phyloP scores from a whole-genome alignment of 1,140 invertebrate genomes.

The Drosophila nannoptera region DNA sequence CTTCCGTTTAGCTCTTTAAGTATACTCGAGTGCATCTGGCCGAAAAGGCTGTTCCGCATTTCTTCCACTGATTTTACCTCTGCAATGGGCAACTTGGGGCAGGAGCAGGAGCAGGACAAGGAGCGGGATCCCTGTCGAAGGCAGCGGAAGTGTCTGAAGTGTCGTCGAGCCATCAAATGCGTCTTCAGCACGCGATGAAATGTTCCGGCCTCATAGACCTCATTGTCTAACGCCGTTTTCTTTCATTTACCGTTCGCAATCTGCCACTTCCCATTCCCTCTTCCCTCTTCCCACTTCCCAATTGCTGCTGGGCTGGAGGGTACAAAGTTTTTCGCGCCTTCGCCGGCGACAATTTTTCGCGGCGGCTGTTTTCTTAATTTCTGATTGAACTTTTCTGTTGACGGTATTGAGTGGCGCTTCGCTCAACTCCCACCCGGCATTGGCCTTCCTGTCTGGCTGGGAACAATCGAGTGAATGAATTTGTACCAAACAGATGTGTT shows the following conservation, averaged over 20 bases:
- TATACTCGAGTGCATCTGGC: neutral
- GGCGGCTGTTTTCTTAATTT: constrained; percentile 76
- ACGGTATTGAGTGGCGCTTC: constrained; percentile 58
- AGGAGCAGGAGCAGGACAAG: neutral
- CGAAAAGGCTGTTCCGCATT: no score
- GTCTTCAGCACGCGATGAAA: constrained; percentile 71
- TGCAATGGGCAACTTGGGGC: no score
- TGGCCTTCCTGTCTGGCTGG: constrained; percentile 44
- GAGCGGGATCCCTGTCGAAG: constrained; percentile 2
- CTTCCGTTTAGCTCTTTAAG: no score
- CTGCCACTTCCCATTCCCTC: neutral
- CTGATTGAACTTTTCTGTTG: constrained; percentile 77
- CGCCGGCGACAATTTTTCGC: constrained; percentile 58
- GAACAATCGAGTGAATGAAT: constrained; percentile 66
- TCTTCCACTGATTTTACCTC: no score
- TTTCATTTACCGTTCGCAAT: constrained; percentile 35
- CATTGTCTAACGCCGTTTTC: constrained; percentile 68
- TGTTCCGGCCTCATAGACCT: constrained; percentile 38
- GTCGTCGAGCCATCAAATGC: constrained; percentile 71
- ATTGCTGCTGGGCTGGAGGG: constrained; percentile 6
- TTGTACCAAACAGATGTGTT: constrained; percentile 71
- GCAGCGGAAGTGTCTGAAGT: constrained; percentile 68
- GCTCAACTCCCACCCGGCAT: neutral
- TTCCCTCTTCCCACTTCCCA: constrained; percentile 1
- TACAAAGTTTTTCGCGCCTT: constrained; percentile 57